Percentiles rank a stretch among this genome's conserved stretches.
phyloP scores from a whole-genome alignment of 2,888 invertebrate genomes.

The Drosophila hamatofila region DNA sequence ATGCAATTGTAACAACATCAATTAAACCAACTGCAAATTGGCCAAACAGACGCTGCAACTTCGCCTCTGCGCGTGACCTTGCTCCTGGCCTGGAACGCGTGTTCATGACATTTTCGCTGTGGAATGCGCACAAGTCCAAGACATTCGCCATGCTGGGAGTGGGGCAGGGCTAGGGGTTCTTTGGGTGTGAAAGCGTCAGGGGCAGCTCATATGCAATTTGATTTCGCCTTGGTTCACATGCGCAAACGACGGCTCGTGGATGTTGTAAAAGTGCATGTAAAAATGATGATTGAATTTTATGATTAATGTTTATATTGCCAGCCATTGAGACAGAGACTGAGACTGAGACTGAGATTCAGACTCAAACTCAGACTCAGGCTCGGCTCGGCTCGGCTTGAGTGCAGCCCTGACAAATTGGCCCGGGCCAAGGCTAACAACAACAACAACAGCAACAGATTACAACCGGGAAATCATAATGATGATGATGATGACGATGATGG shows the following conservation, averaged over 20 bases:
- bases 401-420: conserved; percentile 61
- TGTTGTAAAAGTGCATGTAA: conserved; percentile 73
- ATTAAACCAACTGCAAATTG: conserved; percentile 38
- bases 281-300: conserved; percentile 70
- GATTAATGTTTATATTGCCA: conserved; percentile 55
- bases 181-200: not conserved
- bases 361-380: not conserved
- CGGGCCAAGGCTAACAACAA: conserved; percentile 61
- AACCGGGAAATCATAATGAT: conserved; percentile 46
- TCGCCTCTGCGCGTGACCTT: conserved; percentile 29
- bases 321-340: conserved; percentile 49
- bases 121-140: conserved; percentile 22
- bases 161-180: not conserved
- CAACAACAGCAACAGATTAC: conserved; percentile 41
- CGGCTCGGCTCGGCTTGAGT: conserved; percentile 1
- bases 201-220: conserved; percentile 17
- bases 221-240: conserved; percentile 14
- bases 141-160: conserved; percentile 21
- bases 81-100: conserved; percentile 41
- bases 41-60: conserved; percentile 16
- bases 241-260: conserved; percentile 7
- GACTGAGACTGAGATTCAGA: not conserved
- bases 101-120: conserved; percentile 61
- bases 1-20: conserved; percentile 19
- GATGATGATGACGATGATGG: conserved; percentile 17